Base-by-base conservation (phyloP, 2,113 vertebrate species). In the Epinephelus fuscoguttatus region DNA sequence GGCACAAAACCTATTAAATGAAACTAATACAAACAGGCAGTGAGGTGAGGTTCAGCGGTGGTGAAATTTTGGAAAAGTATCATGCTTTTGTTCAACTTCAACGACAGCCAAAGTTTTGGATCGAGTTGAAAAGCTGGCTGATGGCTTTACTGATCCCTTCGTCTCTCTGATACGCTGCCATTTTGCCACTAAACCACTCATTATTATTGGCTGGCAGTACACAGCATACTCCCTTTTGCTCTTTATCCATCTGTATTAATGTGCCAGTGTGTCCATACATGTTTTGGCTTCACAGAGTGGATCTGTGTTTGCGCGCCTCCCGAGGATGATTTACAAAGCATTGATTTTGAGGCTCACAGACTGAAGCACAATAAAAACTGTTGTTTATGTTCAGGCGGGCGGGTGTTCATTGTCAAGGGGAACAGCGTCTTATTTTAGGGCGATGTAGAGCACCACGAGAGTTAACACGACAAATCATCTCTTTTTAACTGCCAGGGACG, bases 391-490 rank as follows among this genome's bases (percentile, higher is more conserved):
- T 87, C 77, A 57, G 78, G 59, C 64, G 0, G 42, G 62, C 45
- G 80, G 45, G 79, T 84, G 76, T 89, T 94, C 88, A 88, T 82
- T 88, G 89, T 91, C 89, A 81, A 77, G 60, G 81, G 69, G 78
- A 81, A 50, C 45, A 12, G 71, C 87, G 49, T 91, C 89, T 91
- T 86, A 84, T 93, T 91, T 93, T 84, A 84, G 75, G 82, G 80
- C 85, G 57, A 86, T 70, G 91, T 84, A 81, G 52, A 88, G 92
- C 80, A 66, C 80, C 76, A 75, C 6, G 70, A 42, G 77, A 80
- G 80, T 84, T 90, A 87, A 90, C 86, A 56, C 72, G 45, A 91
- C 92, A 91, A 91, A 95, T 93, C 91, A 92, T 84, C 74, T 60
- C 23, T 40, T 75, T 89, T 76, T 83, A 88, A 92, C 82, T 71